Evolutionary conservation across 2,113 vertebrate species (phyloP), one percentile per base, ranked within the genome.

Genomic region (Psettodes erumei): DNA sequence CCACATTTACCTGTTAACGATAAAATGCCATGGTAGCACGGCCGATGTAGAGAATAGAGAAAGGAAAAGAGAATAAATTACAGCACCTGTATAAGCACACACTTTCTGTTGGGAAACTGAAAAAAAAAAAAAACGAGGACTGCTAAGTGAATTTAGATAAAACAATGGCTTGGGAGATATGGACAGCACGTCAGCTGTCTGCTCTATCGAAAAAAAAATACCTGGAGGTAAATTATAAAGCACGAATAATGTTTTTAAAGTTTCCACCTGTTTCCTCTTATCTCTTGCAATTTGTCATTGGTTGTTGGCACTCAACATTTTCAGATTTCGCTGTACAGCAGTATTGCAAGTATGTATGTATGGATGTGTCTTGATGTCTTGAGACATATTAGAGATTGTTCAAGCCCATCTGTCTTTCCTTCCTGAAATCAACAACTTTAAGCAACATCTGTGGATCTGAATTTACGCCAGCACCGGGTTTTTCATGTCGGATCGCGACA

Each of bases 181-280:
- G 68, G 70, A 65, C 79, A 58, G 27, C n/a, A 47, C 68, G 62
- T n/a, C n/a, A 42, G 15, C 58, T 56, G 30, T 68, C 2, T 38
- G 28, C 68, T 76, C 77, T 69, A 40, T 43, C 47, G 56, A 79
- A 75, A 54, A 59, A 61, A 56, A n/a, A n/a, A n/a, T n/a, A n/a
- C n/a, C 51, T 40, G 5, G 25, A 33, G 55, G 38, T 54, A 66
- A 61, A 81, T 76, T 60, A 65, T 71, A 32, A 74, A 75, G 58
- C 40, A 66, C 30, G 61, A 71, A 81, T 73, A 21, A 68, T 63
- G 43, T 78, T 79, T 60, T 48, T 69, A 33, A 27, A 37, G 32
- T 72, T 56, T 70, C 51, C 68, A 33, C 53, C 48, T 55, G 58
- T 62, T 81, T 25, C 19, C n/a, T 19, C 6, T 43, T 40, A 12